Evolutionary conservation across 2,113 vertebrate genomes (phyloP).

Genomic region (Hipposideros armiger): DNA sequence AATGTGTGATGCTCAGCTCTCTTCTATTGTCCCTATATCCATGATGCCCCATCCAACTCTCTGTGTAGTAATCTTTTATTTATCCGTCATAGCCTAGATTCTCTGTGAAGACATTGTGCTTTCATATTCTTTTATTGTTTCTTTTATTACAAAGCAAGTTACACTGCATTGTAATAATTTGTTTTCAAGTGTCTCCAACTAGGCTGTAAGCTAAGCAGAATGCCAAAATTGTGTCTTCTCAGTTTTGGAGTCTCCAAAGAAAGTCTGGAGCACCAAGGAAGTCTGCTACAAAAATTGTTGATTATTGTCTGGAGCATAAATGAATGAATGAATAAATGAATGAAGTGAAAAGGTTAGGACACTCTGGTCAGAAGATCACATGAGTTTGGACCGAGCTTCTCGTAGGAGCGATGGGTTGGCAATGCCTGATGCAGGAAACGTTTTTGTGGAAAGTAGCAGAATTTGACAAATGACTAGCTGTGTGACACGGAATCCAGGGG

Average conservation of each 20-base stretch:
- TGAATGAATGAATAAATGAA: neutral
- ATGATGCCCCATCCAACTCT: neutral
- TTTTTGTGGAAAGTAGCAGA: neutral
- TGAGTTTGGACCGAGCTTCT: neutral
- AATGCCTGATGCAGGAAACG: neutral
- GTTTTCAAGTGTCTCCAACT: neutral
- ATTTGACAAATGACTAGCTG: slow-evolving; percentile 63
- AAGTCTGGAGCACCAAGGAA: neutral
- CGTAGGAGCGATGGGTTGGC: neutral
- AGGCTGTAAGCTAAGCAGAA: neutral
- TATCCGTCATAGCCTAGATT: neutral
- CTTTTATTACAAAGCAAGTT: slow-evolving; percentile 2
- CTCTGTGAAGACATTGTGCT: neutral
- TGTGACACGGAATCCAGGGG: neutral
- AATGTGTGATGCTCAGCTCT: accelerated
- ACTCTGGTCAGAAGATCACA: neutral
- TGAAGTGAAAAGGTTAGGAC: neutral
- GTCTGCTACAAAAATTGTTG: neutral
- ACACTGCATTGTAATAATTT: neutral
- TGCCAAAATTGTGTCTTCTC: neutral
- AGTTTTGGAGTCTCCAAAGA: neutral
- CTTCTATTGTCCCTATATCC: neutral
- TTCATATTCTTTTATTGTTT: neutral
- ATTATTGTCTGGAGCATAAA: neutral
- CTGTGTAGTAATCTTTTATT: neutral